Conservation (phyloP, 2,113 vertebrate species). For the Empidonax traillii region DNA sequence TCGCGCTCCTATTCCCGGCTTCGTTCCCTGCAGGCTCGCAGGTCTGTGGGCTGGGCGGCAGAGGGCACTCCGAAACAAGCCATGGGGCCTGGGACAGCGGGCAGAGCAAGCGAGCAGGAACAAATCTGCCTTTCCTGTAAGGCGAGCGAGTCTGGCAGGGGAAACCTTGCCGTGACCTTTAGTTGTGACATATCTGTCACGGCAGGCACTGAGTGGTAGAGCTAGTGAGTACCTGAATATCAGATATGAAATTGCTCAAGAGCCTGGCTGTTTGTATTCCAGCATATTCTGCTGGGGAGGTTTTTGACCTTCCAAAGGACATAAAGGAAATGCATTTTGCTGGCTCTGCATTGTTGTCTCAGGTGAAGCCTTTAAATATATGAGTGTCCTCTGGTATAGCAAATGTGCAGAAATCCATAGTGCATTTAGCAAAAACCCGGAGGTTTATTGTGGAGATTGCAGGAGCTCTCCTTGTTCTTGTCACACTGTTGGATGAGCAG, state of each 20-base stretch:
- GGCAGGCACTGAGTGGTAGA: background rate
- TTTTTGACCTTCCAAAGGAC: slow-evolving; percentile 22
- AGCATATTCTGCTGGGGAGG: background rate
- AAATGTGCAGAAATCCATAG: background rate
- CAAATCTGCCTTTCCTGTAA: background rate
- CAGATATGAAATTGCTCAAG: slow-evolving; percentile 5
- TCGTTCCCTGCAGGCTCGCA: background rate
- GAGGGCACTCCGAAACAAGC: slow-evolving; percentile 29
- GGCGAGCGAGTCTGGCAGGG: background rate
- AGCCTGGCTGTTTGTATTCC: background rate
- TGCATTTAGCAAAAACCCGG: background rate
- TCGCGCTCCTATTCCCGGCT: background rate
- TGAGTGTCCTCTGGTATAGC: background rate
- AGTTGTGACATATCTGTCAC: slow-evolving; percentile 1
- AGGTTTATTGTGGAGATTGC: background rate
- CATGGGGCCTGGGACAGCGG: background rate
- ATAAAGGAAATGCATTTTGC: background rate
- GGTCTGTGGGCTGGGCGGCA: background rate
- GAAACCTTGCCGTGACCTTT: slow-evolving; percentile 28
- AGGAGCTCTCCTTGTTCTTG: background rate
- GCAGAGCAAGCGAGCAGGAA: background rate
- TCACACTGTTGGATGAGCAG: background rate
- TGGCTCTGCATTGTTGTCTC: slow-evolving; percentile 4
- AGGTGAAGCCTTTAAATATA: slow-evolving; percentile 13
- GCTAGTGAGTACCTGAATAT: background rate